Base-by-base conservation (phyloP, 2,888 invertebrate species). In the Lasioglossum lativentre region DNA sequence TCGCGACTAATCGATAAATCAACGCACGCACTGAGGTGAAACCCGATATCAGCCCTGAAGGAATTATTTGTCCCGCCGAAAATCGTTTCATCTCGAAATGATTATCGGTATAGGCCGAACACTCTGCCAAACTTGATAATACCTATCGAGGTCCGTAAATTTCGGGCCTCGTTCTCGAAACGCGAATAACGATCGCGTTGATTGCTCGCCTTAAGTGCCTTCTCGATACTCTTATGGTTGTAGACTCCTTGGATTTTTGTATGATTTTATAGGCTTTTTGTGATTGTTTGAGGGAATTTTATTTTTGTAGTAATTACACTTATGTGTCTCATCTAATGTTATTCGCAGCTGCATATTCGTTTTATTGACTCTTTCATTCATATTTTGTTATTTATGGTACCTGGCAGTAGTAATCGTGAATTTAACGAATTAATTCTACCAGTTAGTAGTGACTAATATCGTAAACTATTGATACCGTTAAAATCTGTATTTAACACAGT, bases 1-100 rank as follows among this genome's bases (percentile, higher is more conserved):
- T 68, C 71, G 68, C 70, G 70, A 34, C 47, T 68, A 82, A 88
- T 89, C 90, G 88, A 91, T 90, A 91, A 90, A 90, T 90, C 87
- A 83, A 30, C 45, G 82, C 82, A 78, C 82, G 85, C 75, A 76
- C 70, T 19, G 42, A 59, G 42, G 56, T 80, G 83, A 82, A 83
- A 90, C 89, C 86, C 23, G 52, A 66, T 30, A 90, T 91, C 91
- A 89, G 42, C 63, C 76, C 59, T 75, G 70, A 72, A 83, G 85
- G 78, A 90, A 87, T 88, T 84, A 85, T 85, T 86, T 45, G 66
- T 70, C 73, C 34, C 74, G 42, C 45, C 70, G 27, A 76, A 16
- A 71, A 47, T 40, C 45, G 72, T 52, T 73, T 79, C 72, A 80
- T 83, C 70, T 71, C 74, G 68, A 27, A 71, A 71, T 80, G 80